Base-by-base conservation (phyloP, 2,888 invertebrate genomes). In the Lypha dubia region DNA sequence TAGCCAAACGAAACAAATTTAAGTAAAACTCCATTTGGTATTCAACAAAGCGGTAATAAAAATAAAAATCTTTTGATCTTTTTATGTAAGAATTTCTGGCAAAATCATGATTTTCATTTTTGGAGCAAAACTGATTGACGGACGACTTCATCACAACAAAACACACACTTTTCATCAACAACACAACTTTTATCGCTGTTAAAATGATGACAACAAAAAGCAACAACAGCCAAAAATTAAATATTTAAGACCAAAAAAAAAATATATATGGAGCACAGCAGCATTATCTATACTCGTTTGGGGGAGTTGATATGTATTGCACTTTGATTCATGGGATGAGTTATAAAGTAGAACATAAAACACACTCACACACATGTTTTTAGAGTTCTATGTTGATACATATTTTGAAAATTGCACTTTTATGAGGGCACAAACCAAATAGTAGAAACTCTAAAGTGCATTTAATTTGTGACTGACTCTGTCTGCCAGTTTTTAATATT, bases 61-160 rank as follows among this genome's bases (percentile, higher is more conserved):
- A n/a, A n/a, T n/a, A n/a, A 70, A 73, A 63, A 44, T 63, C 58
- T 75, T 83, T 83, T 83, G 83, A 79, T 79, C 70, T 83, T 56
- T 63, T 62, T 60, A 38, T 11, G 13, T 13, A 38, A 5, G 35
- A 7, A 56, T 56, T 68, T 20, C 56, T 68, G 49, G 62, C 56
- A 81, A 68, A 81, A 68, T 44, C 62, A 81, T 62, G 17, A 46
- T 46, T 81, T 74, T 58, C 1, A 44, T 70, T 76, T 82, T 82
- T 71, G 63, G 71, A 15, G 28, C 75, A 81, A 41, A 71, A 76
- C 60, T 62, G 58, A 76, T 44, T 75, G 51, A 44, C 70, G 68
- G 32, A 17, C 53, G 77, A 73, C 49, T 62, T 11, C 49, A 63
- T n/a, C 22, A 41, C 73, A 74, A 51, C 49, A 35, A 62, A 41